A percentile compares a stretch with the other conserved stretches of the same genome.
These are phyloP conservation scores for Dryococelus australis DNA, from an alignment of 2,888 invertebrate genomes.

Conservation along the genomic window DNA sequence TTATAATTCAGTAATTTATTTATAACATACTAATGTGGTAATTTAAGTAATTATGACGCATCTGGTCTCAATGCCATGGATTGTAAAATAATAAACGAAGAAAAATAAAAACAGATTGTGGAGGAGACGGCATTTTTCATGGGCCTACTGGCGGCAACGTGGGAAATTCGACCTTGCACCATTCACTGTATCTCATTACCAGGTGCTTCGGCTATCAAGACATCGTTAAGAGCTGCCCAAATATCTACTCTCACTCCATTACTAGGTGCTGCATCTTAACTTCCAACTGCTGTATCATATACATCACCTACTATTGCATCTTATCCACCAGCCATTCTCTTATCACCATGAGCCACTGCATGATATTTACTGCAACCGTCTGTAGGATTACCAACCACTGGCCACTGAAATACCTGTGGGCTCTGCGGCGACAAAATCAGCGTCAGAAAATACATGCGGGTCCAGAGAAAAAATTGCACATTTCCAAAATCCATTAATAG, in stretches of 20 bases:
- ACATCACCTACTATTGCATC: not conserved
- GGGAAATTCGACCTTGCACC: no score
- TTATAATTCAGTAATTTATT: no score
- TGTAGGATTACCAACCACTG: not conserved
- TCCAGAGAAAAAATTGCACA: conserved; percentile 24
- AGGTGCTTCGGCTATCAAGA: no score
- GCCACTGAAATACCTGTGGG: not conserved
- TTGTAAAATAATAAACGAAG: no score
- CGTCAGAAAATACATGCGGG: not conserved
- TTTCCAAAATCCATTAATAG: conserved; percentile 46
- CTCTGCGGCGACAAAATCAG: not conserved
- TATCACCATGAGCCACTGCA: not conserved
- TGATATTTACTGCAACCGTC: not conserved
- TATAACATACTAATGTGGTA: no score
- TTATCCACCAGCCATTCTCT: not conserved
- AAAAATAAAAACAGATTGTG: no score
- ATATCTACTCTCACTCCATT: not conserved
- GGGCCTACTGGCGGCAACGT: no score
- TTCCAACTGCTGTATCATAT: not conserved
- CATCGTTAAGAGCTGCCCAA: no score
- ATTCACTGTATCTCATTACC: no score
- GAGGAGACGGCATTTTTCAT: no score
- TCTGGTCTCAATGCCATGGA: no score
- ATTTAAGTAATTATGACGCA: no score
- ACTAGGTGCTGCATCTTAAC: not conserved